Evolutionary conservation across 2,797 vertebrate genomes (phyloP), one percentile per base, ranked within the genome.

Genomic region (Buceros bicornis): DNA sequence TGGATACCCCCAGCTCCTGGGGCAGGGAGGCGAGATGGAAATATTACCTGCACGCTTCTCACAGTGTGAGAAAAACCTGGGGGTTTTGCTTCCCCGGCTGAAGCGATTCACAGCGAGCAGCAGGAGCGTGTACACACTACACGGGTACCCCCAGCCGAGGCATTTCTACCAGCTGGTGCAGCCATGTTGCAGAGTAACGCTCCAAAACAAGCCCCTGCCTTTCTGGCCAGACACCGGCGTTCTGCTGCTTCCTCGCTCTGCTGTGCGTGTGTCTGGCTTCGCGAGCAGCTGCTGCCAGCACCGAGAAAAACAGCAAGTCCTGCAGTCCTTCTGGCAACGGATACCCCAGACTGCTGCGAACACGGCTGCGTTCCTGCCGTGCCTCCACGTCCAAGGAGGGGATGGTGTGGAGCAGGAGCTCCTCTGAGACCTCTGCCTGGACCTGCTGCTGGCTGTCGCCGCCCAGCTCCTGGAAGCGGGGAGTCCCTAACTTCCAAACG

Each of bases 311-410:
- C 57, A 42, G 62, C 58, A 31, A 65, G 62, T 87, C 82, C 90
- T 47, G 67, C 53, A 20, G 82, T 40, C 62, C 86, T 87, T 18
- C 61, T 90, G 93, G 82, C 90, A 66, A 4, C 19, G 0, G 13
- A 8, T 8, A 11, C 0, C 2, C 25, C 78, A 87, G 51, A 21
- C 43, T 61, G 57, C 86, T 76, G 72, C 78, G 64, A 31, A 48
- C 5, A 42, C 2, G 1, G 28, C 66, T 58, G 18, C 2, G 0
- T 31, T 69, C 2, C 1, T 31, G 47, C 77, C 2, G 0, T 16
- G 26, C 25, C 47, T 19, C 72, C 45, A 2, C 37, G 25, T 13
- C 51, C 35, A 10, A 70, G 62, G 67, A 61, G 29, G 47, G 31
- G 47, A 50, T 56, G 77, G n/a, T 31, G 22, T 0, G 2, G 66